phyloP scores from a whole-genome alignment of 2,888 invertebrate species.

The Brenthis daphne region DNA sequence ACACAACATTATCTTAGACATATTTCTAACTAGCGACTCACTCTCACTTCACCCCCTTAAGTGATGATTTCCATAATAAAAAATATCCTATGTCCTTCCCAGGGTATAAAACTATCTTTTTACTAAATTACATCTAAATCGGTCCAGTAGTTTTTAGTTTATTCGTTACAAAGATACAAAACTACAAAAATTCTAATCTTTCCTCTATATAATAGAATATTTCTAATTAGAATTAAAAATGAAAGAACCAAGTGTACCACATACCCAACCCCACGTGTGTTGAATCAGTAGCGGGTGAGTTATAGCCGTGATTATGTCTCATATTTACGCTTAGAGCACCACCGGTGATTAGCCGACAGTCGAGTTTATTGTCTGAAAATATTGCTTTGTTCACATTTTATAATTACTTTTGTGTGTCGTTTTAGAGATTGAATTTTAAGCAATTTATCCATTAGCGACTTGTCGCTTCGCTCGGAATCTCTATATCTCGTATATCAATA shows the following conservation, averaged over 20 bases:
- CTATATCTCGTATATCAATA: too few species aligned
- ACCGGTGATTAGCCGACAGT: conserved; percentile 30
- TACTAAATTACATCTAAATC: too few species aligned
- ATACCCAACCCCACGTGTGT: conserved; percentile 30
- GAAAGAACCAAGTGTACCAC: not conserved
- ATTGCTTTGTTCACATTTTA: conserved; percentile 19
- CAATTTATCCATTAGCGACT: too few species aligned
- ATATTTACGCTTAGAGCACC: conserved; percentile 32
- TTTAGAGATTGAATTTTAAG: not conserved
- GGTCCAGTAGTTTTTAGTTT: too few species aligned
- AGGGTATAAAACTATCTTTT: too few species aligned
- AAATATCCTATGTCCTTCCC: too few species aligned
- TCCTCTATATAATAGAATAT: too few species aligned
- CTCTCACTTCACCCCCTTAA: too few species aligned
- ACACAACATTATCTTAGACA: not conserved
- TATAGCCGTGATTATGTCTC: conserved; percentile 32
- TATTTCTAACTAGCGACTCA: not conserved
- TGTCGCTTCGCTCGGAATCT: too few species aligned
- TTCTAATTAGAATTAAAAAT: not conserved
- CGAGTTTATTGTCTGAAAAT: conserved; percentile 24
- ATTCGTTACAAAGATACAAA: too few species aligned
- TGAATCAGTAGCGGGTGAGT: conserved; percentile 34
- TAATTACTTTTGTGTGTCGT: conserved; percentile 1
- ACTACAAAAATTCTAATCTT: too few species aligned
- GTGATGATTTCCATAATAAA: too few species aligned